These are phyloP conservation scores for Noctuana brunneofusca DNA, from an alignment of 2,888 invertebrate genomes.

Conservation along the genomic window DNA sequence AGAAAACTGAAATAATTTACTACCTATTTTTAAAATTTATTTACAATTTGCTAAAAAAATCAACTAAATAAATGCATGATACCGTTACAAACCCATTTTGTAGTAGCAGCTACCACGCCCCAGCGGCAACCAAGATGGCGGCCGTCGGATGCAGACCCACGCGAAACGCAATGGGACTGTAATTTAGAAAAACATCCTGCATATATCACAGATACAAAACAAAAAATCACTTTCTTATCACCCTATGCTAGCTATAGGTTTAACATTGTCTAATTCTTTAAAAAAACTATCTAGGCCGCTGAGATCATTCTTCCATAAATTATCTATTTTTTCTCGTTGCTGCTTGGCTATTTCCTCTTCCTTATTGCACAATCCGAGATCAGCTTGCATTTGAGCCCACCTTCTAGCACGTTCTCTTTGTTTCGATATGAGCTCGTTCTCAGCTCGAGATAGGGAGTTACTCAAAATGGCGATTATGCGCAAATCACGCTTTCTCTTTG, in stretches of 20 bases:
- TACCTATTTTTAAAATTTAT: constrained; percentile 45
- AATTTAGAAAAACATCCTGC: constrained; percentile 82
- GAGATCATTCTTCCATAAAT: constrained; percentile 83
- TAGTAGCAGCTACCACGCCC: constrained; percentile 83
- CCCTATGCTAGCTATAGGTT: constrained; percentile 65
- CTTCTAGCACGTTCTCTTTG: constrained; percentile 84
- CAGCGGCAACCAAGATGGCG: constrained; percentile 83
- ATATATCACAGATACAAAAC: constrained; percentile 78
- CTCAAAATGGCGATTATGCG: constrained; percentile 86
- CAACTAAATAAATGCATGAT: constrained; percentile 77
- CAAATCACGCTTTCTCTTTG: constrained; percentile 83
- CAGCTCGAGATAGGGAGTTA: constrained; percentile 82
- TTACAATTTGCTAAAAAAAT: constrained; percentile 42
- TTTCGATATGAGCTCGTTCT: constrained; percentile 83
- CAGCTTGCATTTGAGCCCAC: constrained; percentile 83
- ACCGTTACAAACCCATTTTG: constrained; percentile 83
- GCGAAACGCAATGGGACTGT: constrained; percentile 83
- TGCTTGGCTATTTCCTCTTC: constrained; percentile 73
- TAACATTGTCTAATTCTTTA: constrained; percentile 84
- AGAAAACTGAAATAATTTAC: constrained; percentile 72
- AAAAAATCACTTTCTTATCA: constrained; percentile 64
- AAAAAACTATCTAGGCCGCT: constrained; percentile 86
- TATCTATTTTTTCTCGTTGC: constrained; percentile 73
- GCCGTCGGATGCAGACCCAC: constrained; percentile 81
- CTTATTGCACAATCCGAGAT: constrained; percentile 72